Conservation (phyloP, 2,797 vertebrate species). For the Microhierax caerulescens region DNA sequence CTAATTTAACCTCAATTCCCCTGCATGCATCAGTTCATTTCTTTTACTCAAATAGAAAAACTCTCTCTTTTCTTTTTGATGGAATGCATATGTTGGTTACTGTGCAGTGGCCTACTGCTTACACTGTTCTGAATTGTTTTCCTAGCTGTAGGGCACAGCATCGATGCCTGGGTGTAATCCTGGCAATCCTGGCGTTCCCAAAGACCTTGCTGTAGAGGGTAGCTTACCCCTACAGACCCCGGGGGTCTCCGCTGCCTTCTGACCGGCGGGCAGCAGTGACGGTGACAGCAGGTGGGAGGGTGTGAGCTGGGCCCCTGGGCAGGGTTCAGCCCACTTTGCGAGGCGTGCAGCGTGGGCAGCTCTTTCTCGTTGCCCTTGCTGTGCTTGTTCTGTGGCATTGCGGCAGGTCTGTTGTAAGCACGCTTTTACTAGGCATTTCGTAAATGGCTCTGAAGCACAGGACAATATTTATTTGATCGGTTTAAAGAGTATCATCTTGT, state of each 20-base stretch:
- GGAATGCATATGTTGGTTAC: not conserved
- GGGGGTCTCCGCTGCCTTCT: not conserved
- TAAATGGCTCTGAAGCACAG: not conserved
- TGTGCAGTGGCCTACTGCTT: not conserved
- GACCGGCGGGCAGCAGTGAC: not conserved
- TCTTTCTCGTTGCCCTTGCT: not conserved
- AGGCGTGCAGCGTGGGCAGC: not conserved
- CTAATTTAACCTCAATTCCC: not conserved
- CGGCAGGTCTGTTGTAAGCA: not conserved
- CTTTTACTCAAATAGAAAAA: conserved; percentile 7
- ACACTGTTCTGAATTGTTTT: not conserved
- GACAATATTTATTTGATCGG: not conserved
- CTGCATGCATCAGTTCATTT: not conserved
- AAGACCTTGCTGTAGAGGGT: not conserved
- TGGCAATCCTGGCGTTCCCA: not conserved
- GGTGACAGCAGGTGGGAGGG: not conserved
- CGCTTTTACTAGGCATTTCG: not conserved
- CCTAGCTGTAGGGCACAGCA: not conserved
- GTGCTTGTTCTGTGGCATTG: accelerated
- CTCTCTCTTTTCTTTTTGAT: not conserved
- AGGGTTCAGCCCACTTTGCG: not conserved
- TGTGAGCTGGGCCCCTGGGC: not conserved
- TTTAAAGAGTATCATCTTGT: not conserved
- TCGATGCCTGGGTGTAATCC: not conserved
- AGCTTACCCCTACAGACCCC: not conserved